phyloP scores from a whole-genome alignment of 2,888 invertebrate genomes.

The Hyposoter didymator region DNA sequence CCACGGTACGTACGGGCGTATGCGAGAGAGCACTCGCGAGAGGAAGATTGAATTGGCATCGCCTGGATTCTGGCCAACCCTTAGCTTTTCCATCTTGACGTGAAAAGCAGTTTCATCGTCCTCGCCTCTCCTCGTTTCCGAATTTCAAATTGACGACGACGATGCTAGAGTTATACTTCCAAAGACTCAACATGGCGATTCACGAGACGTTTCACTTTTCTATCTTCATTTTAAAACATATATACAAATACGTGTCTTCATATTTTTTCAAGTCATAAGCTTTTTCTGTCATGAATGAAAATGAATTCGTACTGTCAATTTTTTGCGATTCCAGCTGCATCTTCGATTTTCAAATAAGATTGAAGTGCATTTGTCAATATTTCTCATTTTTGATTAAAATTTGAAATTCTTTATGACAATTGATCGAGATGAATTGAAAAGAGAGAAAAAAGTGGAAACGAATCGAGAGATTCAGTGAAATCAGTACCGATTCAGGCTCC shows the following conservation, averaged over 20 bases:
- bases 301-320: background rate
- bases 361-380: background rate
- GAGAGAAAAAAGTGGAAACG: background rate
- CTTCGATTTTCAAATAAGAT: background rate
- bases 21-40: slow-evolving; percentile 61
- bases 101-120: slow-evolving; percentile 69
- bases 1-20: slow-evolving; percentile 42
- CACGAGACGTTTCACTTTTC: slow-evolving; percentile 34
- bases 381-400: background rate
- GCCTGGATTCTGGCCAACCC: slow-evolving; percentile 78
- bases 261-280: background rate
- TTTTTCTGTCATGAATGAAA: background rate
- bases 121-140: slow-evolving; percentile 70
- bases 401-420: background rate
- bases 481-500: slow-evolving; percentile 22
- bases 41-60: slow-evolving; percentile 80
- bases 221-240: slow-evolving; percentile 28
- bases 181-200: slow-evolving; percentile 57
- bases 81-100: slow-evolving; percentile 70
- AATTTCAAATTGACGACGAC: slow-evolving; percentile 75
- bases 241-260: background rate
- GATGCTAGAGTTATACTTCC: slow-evolving; percentile 63
- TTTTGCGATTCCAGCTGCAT: background rate
- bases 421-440: background rate
- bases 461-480: slow-evolving; percentile 53